Evolutionary conservation across 1,140 invertebrate genomes (phyloP).

Genomic region (Drosophila nigrodunni): DNA sequence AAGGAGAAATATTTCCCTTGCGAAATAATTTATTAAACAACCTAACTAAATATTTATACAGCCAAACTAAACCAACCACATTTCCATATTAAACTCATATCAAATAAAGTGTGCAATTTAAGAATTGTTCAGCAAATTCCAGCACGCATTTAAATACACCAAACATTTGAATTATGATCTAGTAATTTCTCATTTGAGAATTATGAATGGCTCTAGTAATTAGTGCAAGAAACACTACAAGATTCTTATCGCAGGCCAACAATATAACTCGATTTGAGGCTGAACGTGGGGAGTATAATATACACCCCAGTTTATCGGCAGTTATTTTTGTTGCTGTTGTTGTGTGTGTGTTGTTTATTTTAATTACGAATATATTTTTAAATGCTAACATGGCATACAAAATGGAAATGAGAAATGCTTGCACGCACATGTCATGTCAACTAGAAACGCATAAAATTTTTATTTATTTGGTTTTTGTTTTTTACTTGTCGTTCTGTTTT

Average conservation of each 20-base stretch:
- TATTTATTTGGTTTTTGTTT: slow-evolving; percentile 12
- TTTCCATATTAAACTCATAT: background rate
- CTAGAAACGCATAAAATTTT: slow-evolving; percentile 79
- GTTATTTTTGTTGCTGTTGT: slow-evolving; percentile 26
- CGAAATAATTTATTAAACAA: background rate
- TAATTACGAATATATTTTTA: slow-evolving; percentile 81
- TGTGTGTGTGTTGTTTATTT: slow-evolving; percentile 60
- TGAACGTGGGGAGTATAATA: slow-evolving; percentile 46
- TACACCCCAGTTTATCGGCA: slow-evolving; percentile 20
- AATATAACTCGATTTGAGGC: slow-evolving; percentile 78
- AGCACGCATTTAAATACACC: slow-evolving; percentile 37
- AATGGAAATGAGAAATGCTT: slow-evolving; percentile 82
- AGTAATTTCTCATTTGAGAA: slow-evolving; percentile 51
- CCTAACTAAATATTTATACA: background rate
- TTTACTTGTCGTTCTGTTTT: background rate
- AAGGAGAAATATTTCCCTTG: no score
- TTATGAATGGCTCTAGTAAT: slow-evolving; percentile 70
- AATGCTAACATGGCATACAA: slow-evolving; percentile 78
- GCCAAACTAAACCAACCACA: background rate
- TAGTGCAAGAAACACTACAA: slow-evolving; percentile 65
- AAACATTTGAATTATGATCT: slow-evolving; percentile 26
- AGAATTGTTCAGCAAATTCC: slow-evolving; percentile 48
- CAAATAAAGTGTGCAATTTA: slow-evolving; percentile 3
- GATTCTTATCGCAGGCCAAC: slow-evolving; percentile 64
- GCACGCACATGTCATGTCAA: slow-evolving; percentile 83